Percentiles rank a stretch among this genome's conserved stretches.
Evolutionary conservation across 2,113 vertebrate species (phyloP).

Genomic region (Mesocricetus auratus): DNA sequence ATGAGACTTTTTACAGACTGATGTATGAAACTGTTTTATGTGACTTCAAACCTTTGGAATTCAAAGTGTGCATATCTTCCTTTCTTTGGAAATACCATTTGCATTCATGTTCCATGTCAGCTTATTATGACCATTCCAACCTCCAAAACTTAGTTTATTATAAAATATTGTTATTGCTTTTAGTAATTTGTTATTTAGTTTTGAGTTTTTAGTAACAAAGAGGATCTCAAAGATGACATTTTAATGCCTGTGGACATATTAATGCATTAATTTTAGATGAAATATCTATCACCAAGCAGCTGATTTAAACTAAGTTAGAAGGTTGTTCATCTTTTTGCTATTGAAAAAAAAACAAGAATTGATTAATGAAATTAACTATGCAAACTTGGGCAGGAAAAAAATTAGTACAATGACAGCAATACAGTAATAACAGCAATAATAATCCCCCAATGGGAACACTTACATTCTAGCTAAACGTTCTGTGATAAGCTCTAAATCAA

Average conservation of each 20-base stretch:
- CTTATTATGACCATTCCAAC: constrained; percentile 48
- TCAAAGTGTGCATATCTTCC: not conserved
- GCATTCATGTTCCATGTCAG: constrained; percentile 21
- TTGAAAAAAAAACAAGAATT: constrained; percentile 49
- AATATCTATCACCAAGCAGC: not conserved
- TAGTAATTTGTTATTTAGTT: constrained; percentile 25
- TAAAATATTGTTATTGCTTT: constrained; percentile 39
- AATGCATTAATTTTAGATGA: constrained; percentile 55
- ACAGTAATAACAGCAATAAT: not conserved
- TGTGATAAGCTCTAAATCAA: not conserved
- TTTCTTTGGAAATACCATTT: constrained; percentile 18
- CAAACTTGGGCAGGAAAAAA: not conserved
- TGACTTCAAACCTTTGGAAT: constrained; percentile 20
- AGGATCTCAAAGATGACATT: constrained; percentile 32
- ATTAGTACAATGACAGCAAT: constrained; percentile 37
- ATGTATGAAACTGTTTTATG: constrained; percentile 42
- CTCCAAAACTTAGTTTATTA: constrained; percentile 16
- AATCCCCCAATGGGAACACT: constrained; percentile 33
- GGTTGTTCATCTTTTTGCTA: constrained; percentile 38
- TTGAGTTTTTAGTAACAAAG: not conserved
- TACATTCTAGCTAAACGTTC: constrained; percentile 21
- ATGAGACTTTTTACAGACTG: constrained; percentile 1
- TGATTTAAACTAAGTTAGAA: constrained; percentile 36
- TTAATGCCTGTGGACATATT: constrained; percentile 49
- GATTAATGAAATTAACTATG: constrained; percentile 32